These are phyloP conservation scores for Chymomyza caudatula DNA, from an alignment of 2,888 invertebrate genomes.

Conservation along the genomic window DNA sequence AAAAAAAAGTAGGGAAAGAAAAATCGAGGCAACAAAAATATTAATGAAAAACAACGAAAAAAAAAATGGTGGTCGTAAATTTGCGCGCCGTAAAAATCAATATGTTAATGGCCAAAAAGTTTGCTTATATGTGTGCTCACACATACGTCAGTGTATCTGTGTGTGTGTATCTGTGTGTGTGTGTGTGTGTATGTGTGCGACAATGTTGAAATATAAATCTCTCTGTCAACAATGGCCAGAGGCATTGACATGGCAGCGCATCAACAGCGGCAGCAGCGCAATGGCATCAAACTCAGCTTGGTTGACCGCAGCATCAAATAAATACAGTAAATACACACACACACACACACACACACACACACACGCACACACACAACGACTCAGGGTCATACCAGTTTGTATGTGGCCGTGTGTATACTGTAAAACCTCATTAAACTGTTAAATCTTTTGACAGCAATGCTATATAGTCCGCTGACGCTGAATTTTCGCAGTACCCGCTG, in stretches of 20 bases:
- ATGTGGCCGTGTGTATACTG: slow-evolving; percentile 44
- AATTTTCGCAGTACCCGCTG: slow-evolving; percentile 7
- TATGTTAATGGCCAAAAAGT: slow-evolving; percentile 64
- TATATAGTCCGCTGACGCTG: slow-evolving; percentile 22
- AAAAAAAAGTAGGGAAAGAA: not conserved
- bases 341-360: slow-evolving; percentile 30
- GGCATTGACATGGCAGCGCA: slow-evolving; percentile 61
- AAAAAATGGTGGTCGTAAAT: slow-evolving; percentile 50
- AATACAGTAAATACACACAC: slow-evolving; percentile 65
- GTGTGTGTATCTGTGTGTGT: slow-evolving; percentile 13
- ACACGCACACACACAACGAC: not conserved
- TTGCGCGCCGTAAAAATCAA: slow-evolving; percentile 67
- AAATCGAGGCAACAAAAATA: not conserved
- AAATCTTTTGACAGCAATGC: slow-evolving; percentile 62
- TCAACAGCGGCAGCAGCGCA: not conserved
- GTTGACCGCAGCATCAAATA: slow-evolving; percentile 56
- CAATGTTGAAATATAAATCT: slow-evolving; percentile 62
- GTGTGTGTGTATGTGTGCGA: not conserved
- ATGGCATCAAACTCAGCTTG: slow-evolving; percentile 15
- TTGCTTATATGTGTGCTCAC: slow-evolving; percentile 33
- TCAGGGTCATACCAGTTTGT: no score
- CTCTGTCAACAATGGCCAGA: slow-evolving; percentile 67
- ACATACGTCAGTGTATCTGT: no score
- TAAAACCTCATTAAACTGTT: slow-evolving; percentile 71
- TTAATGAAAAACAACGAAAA: slow-evolving; percentile 2